Conservation (phyloP, 2,113 vertebrate genomes). For the Ivindomyrus marchei region DNA sequence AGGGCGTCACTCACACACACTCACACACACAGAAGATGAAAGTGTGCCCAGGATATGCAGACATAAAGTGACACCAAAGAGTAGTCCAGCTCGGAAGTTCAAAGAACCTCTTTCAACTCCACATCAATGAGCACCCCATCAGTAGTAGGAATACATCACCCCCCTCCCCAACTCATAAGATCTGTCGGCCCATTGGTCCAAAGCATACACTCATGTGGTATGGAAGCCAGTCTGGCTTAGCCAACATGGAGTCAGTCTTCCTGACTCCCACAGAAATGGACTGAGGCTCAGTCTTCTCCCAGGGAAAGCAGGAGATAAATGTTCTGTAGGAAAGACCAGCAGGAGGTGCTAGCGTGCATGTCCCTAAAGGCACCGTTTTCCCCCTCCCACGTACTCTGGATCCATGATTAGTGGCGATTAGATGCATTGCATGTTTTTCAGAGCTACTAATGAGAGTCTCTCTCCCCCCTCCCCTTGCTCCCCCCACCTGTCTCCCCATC, state of each 20-base stretch:
- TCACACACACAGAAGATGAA: constrained; percentile 40
- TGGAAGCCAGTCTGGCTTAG: background rate
- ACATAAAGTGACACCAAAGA: constrained; percentile 2
- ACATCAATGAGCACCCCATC: constrained; percentile 26
- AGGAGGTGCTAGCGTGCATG: background rate
- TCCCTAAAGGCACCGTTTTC: background rate
- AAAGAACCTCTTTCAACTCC: constrained; percentile 46
- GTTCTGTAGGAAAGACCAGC: background rate
- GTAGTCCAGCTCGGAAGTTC: constrained; percentile 38
- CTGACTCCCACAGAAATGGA: background rate
- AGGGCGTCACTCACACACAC: constrained; percentile 8
- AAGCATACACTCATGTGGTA: background rate
- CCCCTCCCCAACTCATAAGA: background rate
- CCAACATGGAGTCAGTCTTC: background rate
- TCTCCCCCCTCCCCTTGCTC: background rate
- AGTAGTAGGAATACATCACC: background rate
- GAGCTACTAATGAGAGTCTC: background rate
- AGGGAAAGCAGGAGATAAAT: background rate
- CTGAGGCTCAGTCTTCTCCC: background rate
- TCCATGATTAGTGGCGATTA: background rate
- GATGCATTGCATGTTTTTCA: background rate
- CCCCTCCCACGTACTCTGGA: background rate
- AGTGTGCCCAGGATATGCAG: constrained; percentile 9
- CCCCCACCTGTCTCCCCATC: background rate
- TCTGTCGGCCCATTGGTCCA: constrained; percentile 3